A percentile compares a stretch with the other conserved stretches of the same genome.
Evolutionary conservation across 2,797 vertebrate species (phyloP).

Genomic region (Podarcis siculus): DNA sequence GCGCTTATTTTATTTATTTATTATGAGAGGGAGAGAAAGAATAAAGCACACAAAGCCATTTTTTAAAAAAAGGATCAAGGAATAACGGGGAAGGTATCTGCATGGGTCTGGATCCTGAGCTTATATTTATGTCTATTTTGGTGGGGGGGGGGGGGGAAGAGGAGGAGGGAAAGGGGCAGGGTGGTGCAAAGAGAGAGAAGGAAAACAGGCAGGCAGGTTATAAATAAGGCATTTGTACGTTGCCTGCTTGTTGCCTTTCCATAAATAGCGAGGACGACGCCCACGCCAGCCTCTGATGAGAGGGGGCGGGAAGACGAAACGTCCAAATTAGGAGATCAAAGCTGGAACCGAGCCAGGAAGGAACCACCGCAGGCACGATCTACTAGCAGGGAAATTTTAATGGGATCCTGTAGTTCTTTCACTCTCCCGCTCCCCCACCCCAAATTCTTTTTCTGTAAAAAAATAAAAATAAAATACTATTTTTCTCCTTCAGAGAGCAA

Average conservation of each 20-base stretch:
- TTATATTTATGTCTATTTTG: background rate
- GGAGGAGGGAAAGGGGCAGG: background rate
- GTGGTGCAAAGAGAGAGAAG: background rate
- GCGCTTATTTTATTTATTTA: too few relatives aligned
- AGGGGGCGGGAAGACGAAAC: background rate
- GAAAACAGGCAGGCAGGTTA: background rate
- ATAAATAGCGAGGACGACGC: conserved; percentile 8
- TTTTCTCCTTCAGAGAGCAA: background rate
- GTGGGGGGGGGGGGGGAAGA: background rate
- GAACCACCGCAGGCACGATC: background rate
- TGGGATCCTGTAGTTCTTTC: background rate
- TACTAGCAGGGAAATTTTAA: background rate
- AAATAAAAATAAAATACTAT: background rate
- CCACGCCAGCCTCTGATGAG: background rate
- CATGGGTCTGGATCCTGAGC: background rate
- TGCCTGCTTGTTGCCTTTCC: background rate
- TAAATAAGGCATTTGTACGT: background rate
- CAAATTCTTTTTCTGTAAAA: background rate
- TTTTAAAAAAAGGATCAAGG: rapidly evolving
- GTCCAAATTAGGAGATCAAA: background rate
- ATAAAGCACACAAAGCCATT: rapidly evolving
- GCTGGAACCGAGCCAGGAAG: background rate
- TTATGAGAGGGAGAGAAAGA: background rate
- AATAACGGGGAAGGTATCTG: background rate
- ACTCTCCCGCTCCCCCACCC: background rate